Conservation (phyloP, 2,113 vertebrate genomes). For the Puntigrus tetrazona region DNA sequence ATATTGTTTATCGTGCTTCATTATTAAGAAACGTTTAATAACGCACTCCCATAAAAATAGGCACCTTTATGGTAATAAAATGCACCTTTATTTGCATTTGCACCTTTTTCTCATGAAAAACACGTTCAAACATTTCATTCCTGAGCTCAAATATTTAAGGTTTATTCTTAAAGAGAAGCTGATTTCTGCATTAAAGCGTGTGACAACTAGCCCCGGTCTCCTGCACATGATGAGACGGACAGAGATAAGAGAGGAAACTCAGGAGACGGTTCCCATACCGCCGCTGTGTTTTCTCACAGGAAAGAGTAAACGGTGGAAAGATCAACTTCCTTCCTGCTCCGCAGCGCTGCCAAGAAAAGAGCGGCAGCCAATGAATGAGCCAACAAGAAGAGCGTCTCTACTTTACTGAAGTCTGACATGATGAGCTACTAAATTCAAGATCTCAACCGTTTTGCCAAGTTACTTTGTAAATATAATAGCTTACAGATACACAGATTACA, state of each 20-base stretch:
- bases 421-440: background rate
- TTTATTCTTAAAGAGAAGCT: background rate
- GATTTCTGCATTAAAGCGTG: background rate
- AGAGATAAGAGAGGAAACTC: slow-evolving; percentile 22
- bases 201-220: slow-evolving; percentile 14
- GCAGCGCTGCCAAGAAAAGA: slow-evolving; percentile 19
- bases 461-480: no score
- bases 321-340: slow-evolving; percentile 45
- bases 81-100: background rate
- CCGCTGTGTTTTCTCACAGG: slow-evolving; percentile 8
- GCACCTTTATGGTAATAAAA: no score
- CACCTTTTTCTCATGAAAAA: background rate
- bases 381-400: background rate
- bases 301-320: slow-evolving; percentile 37
- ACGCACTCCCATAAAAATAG: no score
- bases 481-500: no score
- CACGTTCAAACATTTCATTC: background rate
- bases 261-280: slow-evolving; percentile 19
- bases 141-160: background rate
- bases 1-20: no score
- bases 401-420: background rate
- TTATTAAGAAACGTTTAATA: no score
- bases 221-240: background rate
- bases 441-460: background rate
- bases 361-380: slow-evolving; percentile 11